Evolutionary conservation across 2,888 invertebrate genomes (phyloP).

Genomic region (Podotricha telesiphe): DNA sequence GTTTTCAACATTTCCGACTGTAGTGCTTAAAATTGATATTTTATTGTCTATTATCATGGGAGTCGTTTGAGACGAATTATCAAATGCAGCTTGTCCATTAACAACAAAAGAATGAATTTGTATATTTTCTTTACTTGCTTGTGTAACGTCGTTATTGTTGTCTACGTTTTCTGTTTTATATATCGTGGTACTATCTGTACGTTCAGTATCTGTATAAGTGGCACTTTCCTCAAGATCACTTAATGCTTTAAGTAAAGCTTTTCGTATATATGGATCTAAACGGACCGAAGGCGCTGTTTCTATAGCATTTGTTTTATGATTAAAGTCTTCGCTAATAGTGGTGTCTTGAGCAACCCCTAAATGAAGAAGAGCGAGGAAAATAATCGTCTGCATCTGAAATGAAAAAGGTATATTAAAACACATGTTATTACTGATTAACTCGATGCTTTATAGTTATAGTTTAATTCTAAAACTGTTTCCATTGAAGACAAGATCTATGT

Average conservation of each 20-base stretch:
- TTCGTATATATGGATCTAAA: constrained; percentile 88
- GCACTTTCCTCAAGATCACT: constrained; percentile 88
- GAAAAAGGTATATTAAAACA: constrained; percentile 42
- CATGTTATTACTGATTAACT: neutral
- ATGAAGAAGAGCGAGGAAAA: constrained; percentile 58
- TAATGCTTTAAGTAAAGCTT: constrained; percentile 89
- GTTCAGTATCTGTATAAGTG: constrained; percentile 71
- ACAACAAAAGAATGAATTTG: constrained; percentile 85
- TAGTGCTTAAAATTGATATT: constrained; percentile 74
- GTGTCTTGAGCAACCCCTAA: constrained; percentile 62
- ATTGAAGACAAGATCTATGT: constrained; percentile 60
- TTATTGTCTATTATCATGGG: constrained; percentile 69
- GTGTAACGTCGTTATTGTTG: constrained; percentile 44
- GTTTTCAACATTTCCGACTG: constrained; percentile 77
- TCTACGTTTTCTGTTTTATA: constrained; percentile 58
- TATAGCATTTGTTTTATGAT: constrained; percentile 72
- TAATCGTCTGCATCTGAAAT: constrained; percentile 67
- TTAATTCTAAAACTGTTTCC: constrained; percentile 5
- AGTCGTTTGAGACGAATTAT: constrained; percentile 60
- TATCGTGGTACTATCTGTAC: constrained; percentile 56
- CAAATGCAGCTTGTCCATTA: constrained; percentile 74
- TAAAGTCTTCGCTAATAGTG: constrained; percentile 55
- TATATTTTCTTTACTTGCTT: constrained; percentile 50
- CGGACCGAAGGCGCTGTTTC: constrained; percentile 83
- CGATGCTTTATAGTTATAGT: no score